Conservation (phyloP, 23 tunicate species). For the Styela clava region DNA sequence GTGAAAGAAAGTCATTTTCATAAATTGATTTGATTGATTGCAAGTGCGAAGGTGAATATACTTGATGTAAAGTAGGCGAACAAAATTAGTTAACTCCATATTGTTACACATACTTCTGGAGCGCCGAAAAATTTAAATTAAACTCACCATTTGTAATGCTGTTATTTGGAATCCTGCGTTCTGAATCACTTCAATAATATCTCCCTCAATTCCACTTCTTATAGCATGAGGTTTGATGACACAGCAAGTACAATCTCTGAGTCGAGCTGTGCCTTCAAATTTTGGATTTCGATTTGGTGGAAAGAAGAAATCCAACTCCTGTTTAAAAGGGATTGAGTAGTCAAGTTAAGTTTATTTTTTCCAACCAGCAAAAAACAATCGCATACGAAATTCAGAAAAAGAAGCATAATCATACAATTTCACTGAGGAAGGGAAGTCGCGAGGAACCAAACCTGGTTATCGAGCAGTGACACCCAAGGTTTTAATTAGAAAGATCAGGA, state of each 20-base stretch:
- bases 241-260: constrained; percentile 72
- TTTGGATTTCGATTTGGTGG: constrained; percentile 24
- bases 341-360: too few relatives aligned
- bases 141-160: constrained; percentile 65
- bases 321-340: neutral
- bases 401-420: too few relatives aligned
- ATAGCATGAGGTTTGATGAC: constrained; percentile 92
- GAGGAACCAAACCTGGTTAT: too few relatives aligned
- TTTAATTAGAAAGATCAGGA: too few relatives aligned
- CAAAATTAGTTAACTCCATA: too few relatives aligned
- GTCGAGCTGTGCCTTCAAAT: constrained; percentile 50
- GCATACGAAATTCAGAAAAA: too few relatives aligned
- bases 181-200: constrained; percentile 68
- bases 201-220: constrained; percentile 67
- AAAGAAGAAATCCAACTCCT: constrained; percentile 91
- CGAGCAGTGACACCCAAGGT: too few relatives aligned
- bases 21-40: neutral
- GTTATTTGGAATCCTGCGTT: constrained; percentile 70
- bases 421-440: too few relatives aligned
- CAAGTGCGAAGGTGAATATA: neutral
- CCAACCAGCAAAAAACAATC: too few relatives aligned
- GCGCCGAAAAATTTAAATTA: neutral
- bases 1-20: constrained; percentile 1
- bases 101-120: too few relatives aligned
- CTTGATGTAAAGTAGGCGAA: too few relatives aligned